A percentile compares a stretch with the other conserved stretches of the same genome.
phyloP scores from a whole-genome alignment of 1,140 invertebrate genomes.

The Cotesia chilonis region DNA sequence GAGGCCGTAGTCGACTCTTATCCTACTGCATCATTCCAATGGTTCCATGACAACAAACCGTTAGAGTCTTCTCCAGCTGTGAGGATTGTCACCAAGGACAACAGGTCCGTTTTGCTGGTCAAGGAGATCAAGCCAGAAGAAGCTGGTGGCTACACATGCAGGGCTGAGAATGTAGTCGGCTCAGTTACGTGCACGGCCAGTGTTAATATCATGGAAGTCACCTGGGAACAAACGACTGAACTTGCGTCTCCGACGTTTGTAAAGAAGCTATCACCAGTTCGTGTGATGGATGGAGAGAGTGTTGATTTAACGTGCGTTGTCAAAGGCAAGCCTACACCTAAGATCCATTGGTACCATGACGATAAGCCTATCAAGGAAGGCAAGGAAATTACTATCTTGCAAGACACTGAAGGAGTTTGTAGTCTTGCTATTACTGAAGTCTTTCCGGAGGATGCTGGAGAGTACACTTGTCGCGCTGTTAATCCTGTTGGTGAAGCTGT shows the following conservation, averaged over 20 bases:
- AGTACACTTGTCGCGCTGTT: constrained; percentile 83
- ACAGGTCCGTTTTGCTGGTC: constrained; percentile 83
- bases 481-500: constrained; percentile 87
- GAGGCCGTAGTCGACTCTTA: constrained; percentile 80
- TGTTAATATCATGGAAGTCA: constrained; percentile 73
- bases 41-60: constrained; percentile 75
- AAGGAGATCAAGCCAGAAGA: constrained; percentile 78
- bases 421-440: constrained; percentile 89
- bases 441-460: constrained; percentile 92
- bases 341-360: constrained; percentile 84
- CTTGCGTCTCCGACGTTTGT: constrained; percentile 79
- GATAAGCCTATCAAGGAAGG: constrained; percentile 76
- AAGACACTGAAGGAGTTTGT: constrained; percentile 81
- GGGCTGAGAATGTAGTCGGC: constrained; percentile 87
- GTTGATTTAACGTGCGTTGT: constrained; percentile 81
- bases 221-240: constrained; percentile 70
- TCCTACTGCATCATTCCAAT: constrained; percentile 85
- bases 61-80: constrained; percentile 71
- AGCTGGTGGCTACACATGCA: constrained; percentile 83
- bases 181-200: constrained; percentile 85
- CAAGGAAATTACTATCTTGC: constrained; percentile 79
- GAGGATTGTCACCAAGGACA: constrained; percentile 78
- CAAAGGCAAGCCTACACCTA: constrained; percentile 82
- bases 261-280: constrained; percentile 74
- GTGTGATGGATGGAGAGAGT: constrained; percentile 93